These are phyloP conservation scores for Philhelius pedissequus DNA, from an alignment of 2,888 invertebrate genomes.

Conservation along the genomic window DNA sequence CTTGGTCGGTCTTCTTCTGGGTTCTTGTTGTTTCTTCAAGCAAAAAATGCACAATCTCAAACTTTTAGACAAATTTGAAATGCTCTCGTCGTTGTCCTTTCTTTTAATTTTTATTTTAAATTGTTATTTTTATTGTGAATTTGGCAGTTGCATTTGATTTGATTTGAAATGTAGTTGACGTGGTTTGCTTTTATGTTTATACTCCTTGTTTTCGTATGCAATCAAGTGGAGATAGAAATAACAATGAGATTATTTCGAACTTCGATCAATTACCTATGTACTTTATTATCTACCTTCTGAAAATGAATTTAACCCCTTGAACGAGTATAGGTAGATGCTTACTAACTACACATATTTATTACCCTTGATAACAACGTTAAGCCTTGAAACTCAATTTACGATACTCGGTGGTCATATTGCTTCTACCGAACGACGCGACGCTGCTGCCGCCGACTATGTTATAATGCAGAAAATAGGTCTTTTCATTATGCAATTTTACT, in stretches of 20 bases:
- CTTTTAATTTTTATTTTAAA: background rate
- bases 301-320: background rate
- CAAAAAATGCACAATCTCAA: background rate
- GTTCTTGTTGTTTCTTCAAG: background rate
- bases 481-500: constrained; percentile 39
- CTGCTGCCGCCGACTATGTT: background rate
- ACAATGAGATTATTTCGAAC: background rate
- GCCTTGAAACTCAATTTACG: constrained; percentile 14
- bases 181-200: no score
- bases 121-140: background rate
- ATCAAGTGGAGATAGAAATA: background rate
- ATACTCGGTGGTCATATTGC: background rate
- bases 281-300: background rate
- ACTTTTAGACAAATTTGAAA: background rate
- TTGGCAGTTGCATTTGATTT: background rate
- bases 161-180: background rate
- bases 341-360: no score
- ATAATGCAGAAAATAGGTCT: constrained; percentile 7
- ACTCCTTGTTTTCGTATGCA: background rate
- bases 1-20: background rate
- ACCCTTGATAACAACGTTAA: background rate
- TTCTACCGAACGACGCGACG: no score
- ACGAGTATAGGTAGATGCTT: no score
- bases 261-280: background rate
- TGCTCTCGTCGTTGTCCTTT: background rate